phyloP scores from a whole-genome alignment of 2,797 vertebrate species.

The Epinephelus coioides region DNA sequence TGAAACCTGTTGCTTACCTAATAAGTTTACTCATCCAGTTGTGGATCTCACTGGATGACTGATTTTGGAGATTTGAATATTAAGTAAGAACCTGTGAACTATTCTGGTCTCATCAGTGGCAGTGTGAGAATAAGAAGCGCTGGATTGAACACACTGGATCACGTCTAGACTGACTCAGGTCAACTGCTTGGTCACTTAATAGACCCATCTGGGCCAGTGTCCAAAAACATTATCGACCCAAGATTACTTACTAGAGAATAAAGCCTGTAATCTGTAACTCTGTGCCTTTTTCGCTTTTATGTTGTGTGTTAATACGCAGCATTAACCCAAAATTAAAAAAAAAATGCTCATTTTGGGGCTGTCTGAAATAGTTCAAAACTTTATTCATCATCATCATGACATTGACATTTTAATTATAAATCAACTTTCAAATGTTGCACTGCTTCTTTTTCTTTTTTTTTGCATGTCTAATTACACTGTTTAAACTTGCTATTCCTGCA shows the following conservation, averaged over 20 bases:
- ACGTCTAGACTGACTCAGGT: not conserved
- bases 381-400: no score
- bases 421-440: no score
- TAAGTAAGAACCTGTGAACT: not conserved
- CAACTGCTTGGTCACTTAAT: constrained; percentile 13
- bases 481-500: no score
- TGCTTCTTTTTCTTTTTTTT: no score
- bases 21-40: constrained; percentile 7
- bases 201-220: not conserved
- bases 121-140: not conserved
- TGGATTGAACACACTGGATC: not conserved
- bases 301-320: not conserved
- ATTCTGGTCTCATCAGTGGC: not conserved
- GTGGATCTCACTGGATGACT: not conserved
- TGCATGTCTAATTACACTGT: no score
- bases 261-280: not conserved
- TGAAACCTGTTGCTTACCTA: constrained; percentile 18
- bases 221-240: constrained; percentile 1
- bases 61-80: constrained; percentile 7
- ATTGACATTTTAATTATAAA: no score
- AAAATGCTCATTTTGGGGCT: no score
- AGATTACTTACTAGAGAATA: not conserved
- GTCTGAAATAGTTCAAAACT: no score
- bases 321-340: not conserved
- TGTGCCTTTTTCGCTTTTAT: constrained; percentile 3